Evolutionary conservation across 2,797 vertebrate species (phyloP).

Genomic region (Poeciliopsis paucimaculata): DNA sequence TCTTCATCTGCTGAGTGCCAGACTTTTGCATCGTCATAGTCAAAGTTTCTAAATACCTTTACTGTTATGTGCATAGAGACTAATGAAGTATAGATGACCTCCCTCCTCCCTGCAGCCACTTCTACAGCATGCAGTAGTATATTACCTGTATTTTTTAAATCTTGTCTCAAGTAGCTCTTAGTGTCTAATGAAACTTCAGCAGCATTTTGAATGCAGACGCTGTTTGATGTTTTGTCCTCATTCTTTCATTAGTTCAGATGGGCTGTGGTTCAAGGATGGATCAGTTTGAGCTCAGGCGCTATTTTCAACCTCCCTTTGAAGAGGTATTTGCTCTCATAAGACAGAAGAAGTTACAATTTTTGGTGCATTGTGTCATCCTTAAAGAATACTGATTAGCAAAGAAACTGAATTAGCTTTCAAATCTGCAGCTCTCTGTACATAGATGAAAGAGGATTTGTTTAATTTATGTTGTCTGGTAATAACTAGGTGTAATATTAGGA

Average conservation of each 20-base stretch:
- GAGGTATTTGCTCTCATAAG: conserved; percentile 49
- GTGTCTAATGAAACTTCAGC: conserved; percentile 27
- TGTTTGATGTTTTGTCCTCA: conserved; percentile 64
- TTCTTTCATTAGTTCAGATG: conserved; percentile 58
- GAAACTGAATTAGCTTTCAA: conserved; percentile 31
- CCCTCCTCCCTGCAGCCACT: conserved; percentile 44
- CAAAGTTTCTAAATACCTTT: conserved; percentile 34
- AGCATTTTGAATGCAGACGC: conserved; percentile 30
- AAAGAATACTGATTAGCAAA: conserved; percentile 37
- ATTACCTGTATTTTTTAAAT: conserved; percentile 21
- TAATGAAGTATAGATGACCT: conserved; percentile 34
- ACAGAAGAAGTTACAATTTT: conserved; percentile 41
- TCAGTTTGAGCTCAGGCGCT: conserved; percentile 53
- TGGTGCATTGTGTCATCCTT: conserved; percentile 7
- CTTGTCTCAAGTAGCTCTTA: conserved; percentile 29
- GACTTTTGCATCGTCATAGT: conserved; percentile 8
- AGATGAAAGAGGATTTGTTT: conserved; percentile 1
- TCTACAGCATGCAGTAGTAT: conserved; percentile 29
- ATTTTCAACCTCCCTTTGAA: conserved; percentile 53
- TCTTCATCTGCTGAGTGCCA: conserved; percentile 10
- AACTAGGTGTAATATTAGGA: background rate
- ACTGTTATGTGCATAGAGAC: conserved; percentile 43
- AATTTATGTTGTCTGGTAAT: conserved; percentile 6
- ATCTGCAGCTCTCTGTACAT: conserved; percentile 33
- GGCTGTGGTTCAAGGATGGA: conserved; percentile 38